Evolutionary conservation across 2,888 invertebrate species (phyloP), one percentile per base, ranked within the genome.

Genomic region (Flabesymbios commensalis): DNA sequence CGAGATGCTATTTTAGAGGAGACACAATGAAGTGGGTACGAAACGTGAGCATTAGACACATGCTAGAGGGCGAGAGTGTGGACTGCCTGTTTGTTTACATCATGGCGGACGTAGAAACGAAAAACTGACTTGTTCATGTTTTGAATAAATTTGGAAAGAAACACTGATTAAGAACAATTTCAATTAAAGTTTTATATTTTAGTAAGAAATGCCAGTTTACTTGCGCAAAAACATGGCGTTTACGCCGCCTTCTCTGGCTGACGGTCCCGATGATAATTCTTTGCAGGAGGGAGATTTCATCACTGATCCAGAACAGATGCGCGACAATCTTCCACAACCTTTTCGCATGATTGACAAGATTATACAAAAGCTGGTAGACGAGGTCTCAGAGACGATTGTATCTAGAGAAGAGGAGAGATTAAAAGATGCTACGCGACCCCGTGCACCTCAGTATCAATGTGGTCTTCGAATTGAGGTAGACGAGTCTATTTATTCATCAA

Each of bases 331-430:
- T 10, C 80, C 80, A 26, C 80, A 80, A 63, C 80, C 80, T 1
- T 80, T 75, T 67, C 74, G 80, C 1, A 75, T 79, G 75, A 72
- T 80, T n/a, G 74, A 79, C 57, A 78, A 76, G 66, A 67, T 79
- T 41, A 36, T 80, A 3, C 55, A 52, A n/a, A 61, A 69, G 45
- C 53, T 78, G 29, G 56, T 78, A n/a, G 78, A 79, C 51, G 72
- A 72, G n/a, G 74, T 72, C 24, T 80, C 78, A 78, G 73, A 75
- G 10, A 64, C 72, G 14, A 72, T 79, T 45, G 67, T 73, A 52
- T 36, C 64, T 2, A 70, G 76, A 48, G 78, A 79, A 57, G 69
- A 68, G 39, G 69, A 67, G 29, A 64, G 71, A 32, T 54, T 74
- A 1, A 71, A 67, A 26, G 75, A 78, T 45, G 72, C 72, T 26